A percentile compares a stretch with the other conserved stretches of the same genome.
Evolutionary conservation across 2,888 invertebrate genomes (phyloP).

Genomic region (Synanthedon tipuliformis): DNA sequence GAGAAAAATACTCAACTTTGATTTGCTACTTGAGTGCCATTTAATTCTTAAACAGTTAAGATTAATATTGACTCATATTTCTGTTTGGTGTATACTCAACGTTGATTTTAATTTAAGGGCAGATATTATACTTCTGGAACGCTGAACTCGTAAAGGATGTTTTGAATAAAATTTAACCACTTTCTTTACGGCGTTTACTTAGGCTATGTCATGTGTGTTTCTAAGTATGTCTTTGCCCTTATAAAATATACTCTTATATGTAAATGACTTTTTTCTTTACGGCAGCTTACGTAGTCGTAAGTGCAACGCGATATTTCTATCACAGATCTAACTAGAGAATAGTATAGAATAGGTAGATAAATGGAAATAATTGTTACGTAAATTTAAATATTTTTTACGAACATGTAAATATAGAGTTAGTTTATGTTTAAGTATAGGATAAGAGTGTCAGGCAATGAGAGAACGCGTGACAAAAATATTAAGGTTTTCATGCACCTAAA

Average conservation of each 20-base stretch:
- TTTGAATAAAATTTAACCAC: too few species aligned
- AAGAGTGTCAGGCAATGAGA: neutral
- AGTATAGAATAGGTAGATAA: neutral
- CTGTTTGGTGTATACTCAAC: too few species aligned
- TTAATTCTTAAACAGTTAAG: neutral
- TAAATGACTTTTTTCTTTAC: neutral
- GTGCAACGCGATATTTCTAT: too few species aligned
- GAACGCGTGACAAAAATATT: neutral
- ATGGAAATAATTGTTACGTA: neutral
- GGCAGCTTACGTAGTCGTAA: neutral
- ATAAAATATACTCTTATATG: too few species aligned
- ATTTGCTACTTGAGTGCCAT: neutral
- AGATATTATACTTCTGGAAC: too few species aligned
- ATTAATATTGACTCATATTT: too few species aligned
- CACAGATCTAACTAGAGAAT: neutral
- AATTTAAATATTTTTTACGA: neutral
- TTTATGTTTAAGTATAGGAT: neutral
- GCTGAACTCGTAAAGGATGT: too few species aligned
- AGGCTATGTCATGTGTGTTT: too few species aligned
- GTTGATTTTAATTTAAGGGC: too few species aligned
- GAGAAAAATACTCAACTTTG: neutral
- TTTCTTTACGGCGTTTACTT: too few species aligned
- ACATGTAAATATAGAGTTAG: neutral
- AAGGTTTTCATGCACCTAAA: neutral
- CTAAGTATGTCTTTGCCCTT: too few species aligned